Conservation (phyloP, 2,888 invertebrate species). For the Rhagonycha fulva region DNA sequence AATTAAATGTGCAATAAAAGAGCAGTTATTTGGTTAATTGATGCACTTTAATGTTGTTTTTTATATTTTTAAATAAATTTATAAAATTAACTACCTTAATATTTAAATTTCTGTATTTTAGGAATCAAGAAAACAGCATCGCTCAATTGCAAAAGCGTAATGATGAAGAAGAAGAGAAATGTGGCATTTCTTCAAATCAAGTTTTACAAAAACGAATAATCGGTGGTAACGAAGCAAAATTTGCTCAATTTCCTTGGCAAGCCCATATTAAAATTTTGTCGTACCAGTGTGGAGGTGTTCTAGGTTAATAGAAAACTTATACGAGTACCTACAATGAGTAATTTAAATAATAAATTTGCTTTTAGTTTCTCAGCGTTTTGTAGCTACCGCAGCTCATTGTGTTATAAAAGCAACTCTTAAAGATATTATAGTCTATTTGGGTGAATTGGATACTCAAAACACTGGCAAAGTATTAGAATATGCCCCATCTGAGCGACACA, state of each 20-base stretch:
- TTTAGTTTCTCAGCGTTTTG: constrained; percentile 70
- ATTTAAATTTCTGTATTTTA: background rate
- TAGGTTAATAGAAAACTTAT: constrained; percentile 55
- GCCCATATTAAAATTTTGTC: constrained; percentile 82
- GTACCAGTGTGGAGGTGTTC: constrained; percentile 82
- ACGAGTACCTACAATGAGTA: background rate
- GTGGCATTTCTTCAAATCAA: constrained; percentile 67
- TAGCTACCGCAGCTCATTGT: constrained; percentile 84
- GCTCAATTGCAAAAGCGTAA: constrained; percentile 44
- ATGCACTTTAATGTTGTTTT: background rate
- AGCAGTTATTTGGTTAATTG: background rate
- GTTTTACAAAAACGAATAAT: constrained; percentile 75
- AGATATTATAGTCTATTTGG: constrained; percentile 78
- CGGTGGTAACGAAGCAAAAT: constrained; percentile 77
- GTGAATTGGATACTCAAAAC: constrained; percentile 79
- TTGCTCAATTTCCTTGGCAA: constrained; percentile 84
- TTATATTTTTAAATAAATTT: background rate
- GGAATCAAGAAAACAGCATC: constrained; percentile 11
- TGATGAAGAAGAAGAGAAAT: constrained; percentile 59
- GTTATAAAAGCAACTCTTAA: constrained; percentile 74
- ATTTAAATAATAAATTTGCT: constrained; percentile 9
- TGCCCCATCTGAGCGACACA: constrained; percentile 67
- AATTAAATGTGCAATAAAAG: background rate
- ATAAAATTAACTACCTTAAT: too few species aligned
- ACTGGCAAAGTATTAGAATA: constrained; percentile 65